Percentiles rank a stretch among this genome's conserved stretches.
Conservation (phyloP, 53 echinoderm and acorn worm species). For the Echinarachnius parma region DNA sequence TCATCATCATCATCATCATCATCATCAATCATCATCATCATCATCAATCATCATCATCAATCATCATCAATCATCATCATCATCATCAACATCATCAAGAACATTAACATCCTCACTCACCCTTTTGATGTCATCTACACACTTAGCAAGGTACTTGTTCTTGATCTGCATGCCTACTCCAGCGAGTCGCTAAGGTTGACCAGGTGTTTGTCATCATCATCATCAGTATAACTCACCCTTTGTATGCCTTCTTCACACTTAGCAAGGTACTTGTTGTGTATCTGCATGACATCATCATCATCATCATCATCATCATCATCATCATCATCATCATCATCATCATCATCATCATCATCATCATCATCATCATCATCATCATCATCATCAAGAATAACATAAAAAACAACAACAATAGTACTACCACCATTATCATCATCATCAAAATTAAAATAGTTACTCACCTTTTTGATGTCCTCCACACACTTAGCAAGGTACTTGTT, state of each 20-base stretch:
- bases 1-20: constrained; percentile 27
- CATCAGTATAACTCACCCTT: constrained; percentile 82
- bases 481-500: constrained; percentile 86
- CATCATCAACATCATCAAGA: constrained; percentile 17
- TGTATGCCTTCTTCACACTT: constrained; percentile 93
- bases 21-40: constrained; percentile 27
- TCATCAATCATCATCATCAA: no score
- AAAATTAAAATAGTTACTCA: constrained; percentile 9
- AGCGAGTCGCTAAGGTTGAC: constrained; percentile 92
- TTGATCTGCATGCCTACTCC: constrained; percentile 76
- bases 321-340: not conserved
- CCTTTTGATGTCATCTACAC: constrained; percentile 95
- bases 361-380: not conserved
- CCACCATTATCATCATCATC: not conserved
- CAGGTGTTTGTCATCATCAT: constrained; percentile 93
- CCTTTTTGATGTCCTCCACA: constrained; percentile 95
- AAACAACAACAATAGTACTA: not conserved
- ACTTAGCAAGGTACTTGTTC: constrained; percentile 82
- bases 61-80: constrained; percentile 3
- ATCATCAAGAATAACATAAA: not conserved
- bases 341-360: not conserved
- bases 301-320: not conserved
- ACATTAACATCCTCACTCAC: no score
- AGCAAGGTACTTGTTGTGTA: constrained; percentile 83
- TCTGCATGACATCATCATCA: constrained; percentile 39